Evolutionary conservation across 35 echinoderm and acorn worm species (phyloP), one percentile per base, ranked within the genome.

Genomic region (Strongylocentrotus purpuratus): DNA sequence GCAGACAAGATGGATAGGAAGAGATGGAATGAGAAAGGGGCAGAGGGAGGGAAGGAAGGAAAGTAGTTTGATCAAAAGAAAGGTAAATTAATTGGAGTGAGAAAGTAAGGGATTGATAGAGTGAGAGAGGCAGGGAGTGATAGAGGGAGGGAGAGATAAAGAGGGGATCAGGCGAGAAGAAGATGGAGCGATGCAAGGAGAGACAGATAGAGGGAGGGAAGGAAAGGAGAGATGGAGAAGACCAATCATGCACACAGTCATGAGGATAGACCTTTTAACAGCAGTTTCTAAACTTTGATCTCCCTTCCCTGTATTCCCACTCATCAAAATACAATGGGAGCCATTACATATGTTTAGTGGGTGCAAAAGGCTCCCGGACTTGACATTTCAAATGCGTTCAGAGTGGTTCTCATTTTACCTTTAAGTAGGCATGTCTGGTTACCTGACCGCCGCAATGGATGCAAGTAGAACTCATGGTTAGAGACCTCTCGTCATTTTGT

Each of bases 361-460:
- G 65, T 78, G 65, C 20, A 78, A 78, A 78, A 78, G 65, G 28
- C 65, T 78, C 65, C 65, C 20, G 65, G 65, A 78, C 65, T 78
- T 78, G 65, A 78, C 65, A 78, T 78, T 78, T 78, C 65, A 78
- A 78, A 78, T 78, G 65, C 65, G 22, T 78, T n/a, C 20, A 78
- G 65, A 78, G 65, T 78, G 65, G 65, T 78, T 78, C 65, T 78
- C 65, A 78, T 78, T 78, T 78, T 78, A 78, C 65, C 65, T 78
- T 78, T 78, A 78, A 78, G 65, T n/a, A 78, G 65, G 65, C 65
- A 78, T 78, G 65, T 78, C 65, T 78, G 65, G 65, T 78, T 78
- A 78, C 20, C 65, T n/a, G 65, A 78, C 65, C 65, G 65, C 65
- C 65, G 65, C 65, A 78, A 78, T 78, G 65, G 65, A 78, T 78